phyloP scores from a whole-genome alignment of 2,113 vertebrate genomes.

The Chascanopsetta lugubris region DNA sequence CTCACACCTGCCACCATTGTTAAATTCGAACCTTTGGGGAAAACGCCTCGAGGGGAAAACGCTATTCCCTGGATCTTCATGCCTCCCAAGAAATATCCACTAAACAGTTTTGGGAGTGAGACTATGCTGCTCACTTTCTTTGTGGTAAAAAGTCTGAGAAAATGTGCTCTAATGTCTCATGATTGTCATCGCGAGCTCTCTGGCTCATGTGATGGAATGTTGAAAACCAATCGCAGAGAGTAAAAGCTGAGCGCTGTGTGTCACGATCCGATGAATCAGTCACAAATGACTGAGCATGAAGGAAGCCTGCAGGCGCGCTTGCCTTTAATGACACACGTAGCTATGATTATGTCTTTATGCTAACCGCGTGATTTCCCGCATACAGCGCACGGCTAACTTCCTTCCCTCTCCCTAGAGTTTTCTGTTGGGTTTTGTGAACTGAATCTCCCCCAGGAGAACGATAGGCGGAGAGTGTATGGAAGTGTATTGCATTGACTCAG shows the following conservation, averaged over 20 bases:
- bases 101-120: no score
- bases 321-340: slow-evolving; percentile 39
- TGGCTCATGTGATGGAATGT: slow-evolving; percentile 19
- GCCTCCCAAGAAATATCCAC: no score
- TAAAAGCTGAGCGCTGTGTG: slow-evolving; percentile 6
- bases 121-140: no score
- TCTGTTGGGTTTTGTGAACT: slow-evolving; percentile 7
- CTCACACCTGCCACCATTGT: no score
- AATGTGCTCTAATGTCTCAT: no score
- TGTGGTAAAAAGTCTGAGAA: no score
- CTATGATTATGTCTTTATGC: slow-evolving; percentile 40
- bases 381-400: slow-evolving; percentile 45
- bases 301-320: slow-evolving; percentile 16
- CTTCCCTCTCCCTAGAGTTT: slow-evolving; percentile 10
- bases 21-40: no score
- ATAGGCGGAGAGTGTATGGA: slow-evolving; percentile 1
- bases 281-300: background rate
- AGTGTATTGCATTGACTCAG: slow-evolving; percentile 11
- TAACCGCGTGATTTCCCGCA: slow-evolving; percentile 30
- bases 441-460: slow-evolving; percentile 7
- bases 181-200: no score
- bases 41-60: no score
- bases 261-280: slow-evolving; percentile 1
- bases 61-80: no score
- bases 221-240: slow-evolving; percentile 24